A percentile compares a stretch with the other conserved stretches of the same genome.
These are phyloP conservation scores for Trachymyrmex septentrionalis DNA, from an alignment of 1,140 invertebrate species.

Conservation along the genomic window DNA sequence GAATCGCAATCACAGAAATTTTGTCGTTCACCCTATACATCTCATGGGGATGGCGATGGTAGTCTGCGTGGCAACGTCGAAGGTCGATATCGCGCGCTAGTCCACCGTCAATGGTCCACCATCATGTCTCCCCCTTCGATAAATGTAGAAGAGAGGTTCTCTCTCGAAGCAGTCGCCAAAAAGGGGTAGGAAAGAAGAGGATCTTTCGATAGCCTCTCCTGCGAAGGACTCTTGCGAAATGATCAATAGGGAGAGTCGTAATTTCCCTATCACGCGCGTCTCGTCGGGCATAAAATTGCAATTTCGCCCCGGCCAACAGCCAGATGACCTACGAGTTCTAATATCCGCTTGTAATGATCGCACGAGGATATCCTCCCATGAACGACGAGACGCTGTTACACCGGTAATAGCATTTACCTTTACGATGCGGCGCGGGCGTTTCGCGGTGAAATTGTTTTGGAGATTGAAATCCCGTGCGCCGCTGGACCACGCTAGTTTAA, in stretches of 20 bases:
- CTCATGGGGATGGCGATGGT: conserved; percentile 66
- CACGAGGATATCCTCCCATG: conserved; percentile 37
- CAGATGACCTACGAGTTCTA: conserved; percentile 54
- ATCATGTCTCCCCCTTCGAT: conserved; percentile 9
- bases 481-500: conserved; percentile 35
- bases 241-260: conserved; percentile 14
- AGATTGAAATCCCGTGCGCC: conserved; percentile 43
- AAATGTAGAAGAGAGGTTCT: background rate
- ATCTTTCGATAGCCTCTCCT: conserved; percentile 27
- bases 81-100: conserved; percentile 75
- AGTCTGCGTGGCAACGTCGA: conserved; percentile 73
- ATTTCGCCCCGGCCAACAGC: conserved; percentile 26
- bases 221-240: background rate
- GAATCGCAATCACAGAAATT: background rate
- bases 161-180: background rate
- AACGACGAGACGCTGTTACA: conserved; percentile 31
- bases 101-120: conserved; percentile 55
- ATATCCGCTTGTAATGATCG: conserved; percentile 63
- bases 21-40: conserved; percentile 29
- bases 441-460: conserved; percentile 47
- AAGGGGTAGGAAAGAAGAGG: conserved; percentile 57
- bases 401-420: conserved; percentile 43
- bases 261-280: conserved; percentile 57
- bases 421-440: conserved; percentile 15
- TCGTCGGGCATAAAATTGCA: conserved; percentile 64